Conservation (phyloP, 2,888 invertebrate species). For the Athalia circularis region DNA sequence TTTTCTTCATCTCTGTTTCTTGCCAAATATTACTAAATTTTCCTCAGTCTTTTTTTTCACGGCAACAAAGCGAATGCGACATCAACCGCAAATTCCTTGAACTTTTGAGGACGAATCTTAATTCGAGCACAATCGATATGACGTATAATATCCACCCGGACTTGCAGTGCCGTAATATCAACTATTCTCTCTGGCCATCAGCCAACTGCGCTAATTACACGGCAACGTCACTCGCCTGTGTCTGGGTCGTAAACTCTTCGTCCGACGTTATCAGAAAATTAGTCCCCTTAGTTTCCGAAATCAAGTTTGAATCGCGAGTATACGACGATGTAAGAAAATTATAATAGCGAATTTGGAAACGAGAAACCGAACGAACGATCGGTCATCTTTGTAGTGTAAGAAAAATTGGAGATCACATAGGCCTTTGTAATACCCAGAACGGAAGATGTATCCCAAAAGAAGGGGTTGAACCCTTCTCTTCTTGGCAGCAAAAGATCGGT, state of each 20-base stretch:
- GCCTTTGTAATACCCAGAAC: not conserved
- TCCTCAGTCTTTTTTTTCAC: not conserved
- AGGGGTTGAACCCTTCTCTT: constrained; percentile 60
- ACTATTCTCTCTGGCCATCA: constrained; percentile 7
- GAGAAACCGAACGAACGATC: no score
- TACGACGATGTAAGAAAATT: not conserved
- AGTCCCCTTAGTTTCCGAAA: not conserved
- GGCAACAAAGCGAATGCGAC: constrained; percentile 22
- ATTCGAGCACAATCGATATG: not conserved
- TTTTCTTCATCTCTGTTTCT: constrained; percentile 17
- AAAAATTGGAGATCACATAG: no score
- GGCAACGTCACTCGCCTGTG: not conserved
- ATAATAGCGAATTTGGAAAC: no score
- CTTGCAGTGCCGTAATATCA: not conserved
- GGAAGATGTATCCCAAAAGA: constrained; percentile 52
- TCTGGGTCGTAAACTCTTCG: constrained; percentile 1
- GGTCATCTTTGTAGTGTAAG: no score
- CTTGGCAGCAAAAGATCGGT: constrained; percentile 63
- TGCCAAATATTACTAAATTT: not conserved
- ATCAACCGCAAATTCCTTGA: constrained; percentile 2
- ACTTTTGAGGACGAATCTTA: not conserved
- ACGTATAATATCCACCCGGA: not conserved
- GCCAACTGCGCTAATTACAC: constrained; percentile 19
- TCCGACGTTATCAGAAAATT: constrained; percentile 20
- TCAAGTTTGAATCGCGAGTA: not conserved